These are phyloP conservation scores for Phalacrocorax aristotelis DNA, from an alignment of 2,113 vertebrate species.

Conservation along the genomic window DNA sequence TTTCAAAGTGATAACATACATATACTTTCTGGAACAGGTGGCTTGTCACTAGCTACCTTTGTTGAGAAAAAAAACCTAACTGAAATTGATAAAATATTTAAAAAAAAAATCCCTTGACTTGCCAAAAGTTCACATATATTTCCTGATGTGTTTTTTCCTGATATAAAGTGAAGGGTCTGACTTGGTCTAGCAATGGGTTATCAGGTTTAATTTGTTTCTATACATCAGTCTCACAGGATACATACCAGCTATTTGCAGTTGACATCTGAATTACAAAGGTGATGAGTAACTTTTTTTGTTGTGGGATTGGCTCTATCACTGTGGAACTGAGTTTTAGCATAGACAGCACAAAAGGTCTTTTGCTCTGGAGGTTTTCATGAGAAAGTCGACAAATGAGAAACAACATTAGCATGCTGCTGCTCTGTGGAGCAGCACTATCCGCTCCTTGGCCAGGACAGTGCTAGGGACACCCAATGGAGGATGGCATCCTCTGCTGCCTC, in stretches of 20 bases:
- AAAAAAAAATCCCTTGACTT: not conserved
- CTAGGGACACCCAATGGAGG: fast-evolving
- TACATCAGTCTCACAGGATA: not conserved
- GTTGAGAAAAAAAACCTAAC: no score
- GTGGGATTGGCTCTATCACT: no score
- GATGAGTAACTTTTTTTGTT: fast-evolving
- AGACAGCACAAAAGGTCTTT: not conserved
- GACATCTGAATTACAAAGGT: not conserved
- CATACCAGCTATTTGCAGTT: not conserved
- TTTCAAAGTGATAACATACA: not conserved
- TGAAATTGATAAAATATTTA: not conserved
- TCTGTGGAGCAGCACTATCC: not conserved
- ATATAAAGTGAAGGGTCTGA: not conserved
- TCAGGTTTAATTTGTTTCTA: not conserved
- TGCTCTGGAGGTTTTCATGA: not conserved
- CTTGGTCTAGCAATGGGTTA: not conserved
- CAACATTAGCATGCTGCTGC: not conserved
- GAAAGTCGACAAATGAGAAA: not conserved
- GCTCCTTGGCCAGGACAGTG: not conserved
- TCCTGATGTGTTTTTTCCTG: not conserved
- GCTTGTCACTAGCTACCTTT: not conserved
- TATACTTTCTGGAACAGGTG: not conserved
- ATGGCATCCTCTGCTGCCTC: not conserved
- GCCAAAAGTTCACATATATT: not conserved
- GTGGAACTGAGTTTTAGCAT: not conserved